phyloP scores from a whole-genome alignment of 2,797 vertebrate genomes.

The Gymnocypris eckloni region DNA sequence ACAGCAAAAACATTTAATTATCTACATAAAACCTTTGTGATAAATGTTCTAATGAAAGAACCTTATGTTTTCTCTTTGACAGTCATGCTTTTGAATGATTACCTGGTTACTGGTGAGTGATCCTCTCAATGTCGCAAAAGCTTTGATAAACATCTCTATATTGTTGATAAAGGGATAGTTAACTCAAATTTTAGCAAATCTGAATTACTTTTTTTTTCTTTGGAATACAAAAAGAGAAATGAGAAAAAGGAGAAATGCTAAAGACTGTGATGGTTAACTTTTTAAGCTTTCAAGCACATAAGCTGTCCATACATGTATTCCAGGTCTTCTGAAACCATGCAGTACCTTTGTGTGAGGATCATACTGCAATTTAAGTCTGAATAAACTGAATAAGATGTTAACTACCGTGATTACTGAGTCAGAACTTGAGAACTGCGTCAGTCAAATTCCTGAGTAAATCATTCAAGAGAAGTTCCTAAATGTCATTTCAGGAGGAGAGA shows the following conservation, averaged over 20 bases:
- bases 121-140: neutral
- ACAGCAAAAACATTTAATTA: neutral
- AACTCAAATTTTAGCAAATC: neutral
- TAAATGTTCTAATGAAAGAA: neutral
- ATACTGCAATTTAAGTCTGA: neutral
- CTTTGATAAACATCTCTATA: constrained; percentile 2
- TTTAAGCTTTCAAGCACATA: neutral
- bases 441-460: neutral
- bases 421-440: neutral
- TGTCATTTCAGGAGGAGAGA: neutral
- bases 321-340: neutral
- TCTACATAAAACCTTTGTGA: neutral
- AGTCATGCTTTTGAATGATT: neutral
- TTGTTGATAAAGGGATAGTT: neutral
- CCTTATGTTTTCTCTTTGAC: neutral
- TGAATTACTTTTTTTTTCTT: neutral
- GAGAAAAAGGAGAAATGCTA: neutral
- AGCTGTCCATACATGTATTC: neutral
- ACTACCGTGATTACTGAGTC: neutral
- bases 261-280: neutral
- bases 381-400: neutral
- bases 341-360: neutral
- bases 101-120: constrained; percentile 20
- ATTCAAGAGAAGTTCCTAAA: neutral
- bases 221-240: neutral